Conservation (phyloP, 2,113 vertebrate species). For the Dolichotis patagonum region DNA sequence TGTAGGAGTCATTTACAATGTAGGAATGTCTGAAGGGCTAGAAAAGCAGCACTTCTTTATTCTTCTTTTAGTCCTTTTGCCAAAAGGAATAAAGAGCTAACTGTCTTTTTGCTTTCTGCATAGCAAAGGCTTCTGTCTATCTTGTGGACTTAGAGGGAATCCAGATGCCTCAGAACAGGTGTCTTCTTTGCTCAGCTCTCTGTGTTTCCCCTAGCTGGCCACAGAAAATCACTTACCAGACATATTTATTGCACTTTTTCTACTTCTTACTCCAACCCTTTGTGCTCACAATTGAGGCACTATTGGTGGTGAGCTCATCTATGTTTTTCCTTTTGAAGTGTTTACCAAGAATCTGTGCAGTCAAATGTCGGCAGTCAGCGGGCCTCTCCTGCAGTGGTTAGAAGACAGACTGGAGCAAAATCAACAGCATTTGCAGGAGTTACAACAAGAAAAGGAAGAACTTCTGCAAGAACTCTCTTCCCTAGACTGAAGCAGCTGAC, state of each 20-base stretch:
- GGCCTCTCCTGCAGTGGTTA: conserved; percentile 97
- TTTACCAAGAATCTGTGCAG: conserved; percentile 99
- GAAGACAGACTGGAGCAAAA: conserved; percentile 98
- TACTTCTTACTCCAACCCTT: neutral
- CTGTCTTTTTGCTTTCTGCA: neutral
- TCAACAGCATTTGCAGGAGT: conserved; percentile 90
- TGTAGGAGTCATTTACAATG: neutral
- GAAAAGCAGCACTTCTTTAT: neutral
- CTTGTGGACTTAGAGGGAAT: neutral
- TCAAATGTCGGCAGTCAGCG: conserved; percentile 99
- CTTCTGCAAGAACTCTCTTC: conserved; percentile 92
- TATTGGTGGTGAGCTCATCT: neutral
- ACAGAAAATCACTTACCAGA: neutral
- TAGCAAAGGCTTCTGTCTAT: neutral
- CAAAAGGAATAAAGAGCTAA: neutral
- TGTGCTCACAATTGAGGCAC: neutral
- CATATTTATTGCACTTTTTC: neutral
- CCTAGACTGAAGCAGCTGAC: conserved; percentile 84
- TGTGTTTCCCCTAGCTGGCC: neutral
- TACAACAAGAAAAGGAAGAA: conserved; percentile 94
- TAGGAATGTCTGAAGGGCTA: neutral
- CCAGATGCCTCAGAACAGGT: neutral
- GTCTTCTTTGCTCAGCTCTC: neutral
- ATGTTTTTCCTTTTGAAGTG: conserved; percentile 75
- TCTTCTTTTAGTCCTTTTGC: neutral